These are phyloP conservation scores for Cheilosia vulpina DNA, from an alignment of 2,888 invertebrate species.

Conservation along the genomic window DNA sequence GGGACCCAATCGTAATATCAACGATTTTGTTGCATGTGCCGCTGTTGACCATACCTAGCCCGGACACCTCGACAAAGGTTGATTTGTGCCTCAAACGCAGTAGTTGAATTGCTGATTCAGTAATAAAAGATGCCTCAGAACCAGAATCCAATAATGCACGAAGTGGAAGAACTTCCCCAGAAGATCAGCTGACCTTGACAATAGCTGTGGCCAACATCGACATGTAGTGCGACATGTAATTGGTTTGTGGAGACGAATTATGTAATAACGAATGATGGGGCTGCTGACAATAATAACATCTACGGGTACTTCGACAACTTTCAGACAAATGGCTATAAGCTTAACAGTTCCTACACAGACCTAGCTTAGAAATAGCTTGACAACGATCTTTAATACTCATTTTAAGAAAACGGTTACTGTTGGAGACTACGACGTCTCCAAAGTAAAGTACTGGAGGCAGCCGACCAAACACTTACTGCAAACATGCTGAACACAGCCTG, in stretches of 20 bases:
- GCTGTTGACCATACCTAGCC: too few species aligned
- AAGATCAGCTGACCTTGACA: slow-evolving; percentile 1
- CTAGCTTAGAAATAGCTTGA: neutral
- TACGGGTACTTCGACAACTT: neutral
- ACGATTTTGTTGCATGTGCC: too few species aligned
- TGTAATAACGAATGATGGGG: neutral
- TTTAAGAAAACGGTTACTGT: slow-evolving; percentile 32
- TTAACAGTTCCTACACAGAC: slow-evolving; percentile 12
- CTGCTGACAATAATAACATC: slow-evolving; percentile 2
- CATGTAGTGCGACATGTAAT: neutral
- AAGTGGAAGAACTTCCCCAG: slow-evolving; percentile 3
- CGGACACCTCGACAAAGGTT: slow-evolving; percentile 12
- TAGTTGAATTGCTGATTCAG: slow-evolving; percentile 1
- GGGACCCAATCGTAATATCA: too few species aligned
- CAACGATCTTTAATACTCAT: slow-evolving; percentile 17
- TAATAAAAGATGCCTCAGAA: slow-evolving; percentile 11
- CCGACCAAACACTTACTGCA: too few species aligned
- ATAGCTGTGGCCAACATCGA: slow-evolving; percentile 11
- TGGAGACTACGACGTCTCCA: too few species aligned
- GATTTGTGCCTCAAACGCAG: neutral
- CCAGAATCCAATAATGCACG: slow-evolving; percentile 5
- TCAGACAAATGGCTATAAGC: slow-evolving; percentile 14
- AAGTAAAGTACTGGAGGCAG: too few species aligned
- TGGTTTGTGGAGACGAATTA: too few species aligned
- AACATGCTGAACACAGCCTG: too few species aligned